Conservation (phyloP, 2,888 invertebrate species). For the Eristalinus aeneus region DNA sequence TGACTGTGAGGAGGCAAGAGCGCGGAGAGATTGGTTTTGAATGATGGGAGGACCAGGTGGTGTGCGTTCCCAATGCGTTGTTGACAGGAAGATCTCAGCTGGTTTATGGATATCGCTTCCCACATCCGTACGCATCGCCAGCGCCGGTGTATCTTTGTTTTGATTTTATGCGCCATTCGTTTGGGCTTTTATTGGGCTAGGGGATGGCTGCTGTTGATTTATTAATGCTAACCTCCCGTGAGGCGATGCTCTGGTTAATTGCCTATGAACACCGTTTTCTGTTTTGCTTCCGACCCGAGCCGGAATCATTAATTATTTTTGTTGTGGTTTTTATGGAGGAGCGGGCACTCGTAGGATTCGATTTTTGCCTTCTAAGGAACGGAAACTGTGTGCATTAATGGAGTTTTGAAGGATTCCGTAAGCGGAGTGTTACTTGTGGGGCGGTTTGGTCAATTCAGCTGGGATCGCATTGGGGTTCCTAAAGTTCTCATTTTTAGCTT, state of each 20-base stretch:
- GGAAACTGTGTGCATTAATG: background rate
- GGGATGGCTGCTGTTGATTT: constrained; percentile 16
- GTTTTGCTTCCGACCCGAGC: background rate
- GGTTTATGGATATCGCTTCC: background rate
- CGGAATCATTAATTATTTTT: background rate
- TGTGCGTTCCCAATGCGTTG: background rate
- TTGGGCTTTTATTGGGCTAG: constrained; percentile 2
- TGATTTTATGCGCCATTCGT: constrained; percentile 27
- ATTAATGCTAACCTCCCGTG: constrained; percentile 5
- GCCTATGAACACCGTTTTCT: background rate
- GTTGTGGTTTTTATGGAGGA: background rate
- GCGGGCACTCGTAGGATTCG: background rate
- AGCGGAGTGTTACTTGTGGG: background rate
- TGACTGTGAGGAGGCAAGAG: too few relatives aligned
- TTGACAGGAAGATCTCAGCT: background rate
- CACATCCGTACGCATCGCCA: background rate
- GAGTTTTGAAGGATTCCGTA: background rate
- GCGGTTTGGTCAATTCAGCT: background rate
- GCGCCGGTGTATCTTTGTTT: constrained; percentile 14
- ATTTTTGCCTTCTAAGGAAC: background rate
- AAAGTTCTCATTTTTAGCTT: background rate
- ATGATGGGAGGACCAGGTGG: background rate
- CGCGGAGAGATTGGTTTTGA: background rate
- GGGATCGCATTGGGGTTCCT: background rate
- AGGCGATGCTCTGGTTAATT: background rate